phyloP scores from a whole-genome alignment of 2,888 invertebrate species.

The Yponomeuta cagnagella region DNA sequence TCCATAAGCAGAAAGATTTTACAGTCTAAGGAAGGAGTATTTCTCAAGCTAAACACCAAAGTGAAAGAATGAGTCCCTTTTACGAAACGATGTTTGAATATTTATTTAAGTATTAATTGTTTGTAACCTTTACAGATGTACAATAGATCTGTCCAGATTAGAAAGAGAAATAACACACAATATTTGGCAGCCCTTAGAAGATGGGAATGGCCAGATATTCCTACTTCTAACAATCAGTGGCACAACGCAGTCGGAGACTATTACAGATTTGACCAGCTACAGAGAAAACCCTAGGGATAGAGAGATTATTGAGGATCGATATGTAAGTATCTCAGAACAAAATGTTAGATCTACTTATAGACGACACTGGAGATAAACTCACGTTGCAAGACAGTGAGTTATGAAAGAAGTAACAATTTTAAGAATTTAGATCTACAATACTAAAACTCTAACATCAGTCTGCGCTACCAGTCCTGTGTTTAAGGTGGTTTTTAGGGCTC shows the following conservation, averaged over 20 bases:
- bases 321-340: constrained; percentile 72
- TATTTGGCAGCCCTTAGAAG: constrained; percentile 92
- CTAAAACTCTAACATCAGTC: too few relatives aligned
- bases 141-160: constrained; percentile 88
- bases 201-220: constrained; percentile 91
- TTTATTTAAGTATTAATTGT: too few relatives aligned
- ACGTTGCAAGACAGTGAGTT: too few relatives aligned
- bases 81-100: too few relatives aligned
- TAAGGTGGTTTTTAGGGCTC: too few relatives aligned
- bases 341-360: background rate
- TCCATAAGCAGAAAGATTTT: too few relatives aligned
- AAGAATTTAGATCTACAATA: too few relatives aligned
- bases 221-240: constrained; percentile 96
- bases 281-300: constrained; percentile 86
- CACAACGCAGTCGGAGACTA: constrained; percentile 93
- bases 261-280: constrained; percentile 91
- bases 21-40: too few relatives aligned
- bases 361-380: background rate
- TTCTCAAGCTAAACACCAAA: too few relatives aligned
- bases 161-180: constrained; percentile 94
- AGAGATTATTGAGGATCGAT: constrained; percentile 77
- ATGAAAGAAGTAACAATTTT: too few relatives aligned
- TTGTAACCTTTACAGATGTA: constrained; percentile 76
- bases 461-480: too few relatives aligned
- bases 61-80: too few relatives aligned